These are phyloP conservation scores for Rotaria macrura DNA, from an alignment of 2,888 invertebrate species.

Conservation along the genomic window DNA sequence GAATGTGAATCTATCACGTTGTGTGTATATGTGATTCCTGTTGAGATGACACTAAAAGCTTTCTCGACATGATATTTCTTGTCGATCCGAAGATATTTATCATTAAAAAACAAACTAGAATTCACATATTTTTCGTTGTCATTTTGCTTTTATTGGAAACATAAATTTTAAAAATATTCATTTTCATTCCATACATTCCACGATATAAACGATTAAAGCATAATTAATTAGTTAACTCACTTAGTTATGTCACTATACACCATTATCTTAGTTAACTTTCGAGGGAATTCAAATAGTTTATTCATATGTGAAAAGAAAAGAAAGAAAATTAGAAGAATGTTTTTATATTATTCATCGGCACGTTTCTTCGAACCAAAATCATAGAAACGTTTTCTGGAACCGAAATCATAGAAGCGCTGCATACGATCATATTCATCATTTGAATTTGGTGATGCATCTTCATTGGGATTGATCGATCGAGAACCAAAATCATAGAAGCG, in stretches of 20 bases:
- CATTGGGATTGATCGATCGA: not conserved
- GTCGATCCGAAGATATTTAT: too few relatives aligned
- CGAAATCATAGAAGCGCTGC: not conserved
- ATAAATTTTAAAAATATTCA: not conserved
- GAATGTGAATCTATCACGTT: too few relatives aligned
- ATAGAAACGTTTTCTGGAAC: slow-evolving; percentile 5
- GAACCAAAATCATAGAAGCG: slow-evolving; percentile 18
- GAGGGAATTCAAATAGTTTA: not conserved
- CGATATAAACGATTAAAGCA: not conserved
- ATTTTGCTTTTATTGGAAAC: not conserved
- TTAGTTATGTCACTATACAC: not conserved
- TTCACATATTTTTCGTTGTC: too few relatives aligned
- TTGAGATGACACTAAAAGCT: too few relatives aligned
- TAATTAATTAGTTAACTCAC: not conserved
- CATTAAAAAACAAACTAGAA: too few relatives aligned
- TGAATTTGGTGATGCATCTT: not conserved
- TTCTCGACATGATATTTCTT: too few relatives aligned
- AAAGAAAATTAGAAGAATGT: not conserved
- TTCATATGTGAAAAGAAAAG: not conserved
- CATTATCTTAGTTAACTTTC: not conserved
- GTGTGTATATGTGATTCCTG: too few relatives aligned
- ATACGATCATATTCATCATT: not conserved
- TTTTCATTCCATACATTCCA: not conserved
- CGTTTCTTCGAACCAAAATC: slow-evolving; percentile 5
- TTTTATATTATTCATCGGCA: not conserved